Base-by-base conservation (phyloP, 1,140 invertebrate species). In the Drosophila subpulchrella region DNA sequence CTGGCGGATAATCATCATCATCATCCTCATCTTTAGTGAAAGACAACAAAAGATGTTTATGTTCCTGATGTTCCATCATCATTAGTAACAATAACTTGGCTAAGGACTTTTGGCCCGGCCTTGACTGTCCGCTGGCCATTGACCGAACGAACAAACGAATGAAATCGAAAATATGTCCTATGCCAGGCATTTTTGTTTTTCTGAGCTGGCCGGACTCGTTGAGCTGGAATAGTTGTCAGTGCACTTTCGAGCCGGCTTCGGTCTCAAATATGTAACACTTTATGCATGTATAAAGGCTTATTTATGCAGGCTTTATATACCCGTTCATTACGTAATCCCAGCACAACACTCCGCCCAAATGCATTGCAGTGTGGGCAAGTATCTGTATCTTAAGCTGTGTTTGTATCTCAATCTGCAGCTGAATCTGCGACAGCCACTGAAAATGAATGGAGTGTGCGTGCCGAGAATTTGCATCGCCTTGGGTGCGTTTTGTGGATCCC, bases 161-260 rank as follows among this genome's bases (percentile, higher is more conserved):
- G 47, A 83, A 82, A 71, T 47, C 44, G 27, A 59, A 75, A 54
- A 54, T 60, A 60, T 38, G 54, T 38, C 51, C 32, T 38, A 51
- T 59, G 44, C 42, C 54, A 5, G n/a, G 42, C 61, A 46, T 34
- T 57, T 56, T 41, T 59, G 32, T 32, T 58, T 53, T 53, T 57
- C 38, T 30, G 27, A 46, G 32, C 50, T 46, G 38, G 20, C 60
- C 38, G 5, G 63, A 44, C 32, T 55, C 56, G 61, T 56, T 34
- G 56, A 48, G 65, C 79, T 86, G 80, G 84, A 88, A 86, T 86
- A 86, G 83, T 86, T 86, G 83, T 89, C 83, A 83, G 83, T 86
- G 84, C 83, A 86, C 79, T 86, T 88, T 86, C 84, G 63, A 77
- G 75, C 75, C 75, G 75, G 75, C 75, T 70, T 38, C 20, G 38